Evolutionary conservation across 2,797 vertebrate species (phyloP).

Genomic region (Oceanodroma leucorhoa): DNA sequence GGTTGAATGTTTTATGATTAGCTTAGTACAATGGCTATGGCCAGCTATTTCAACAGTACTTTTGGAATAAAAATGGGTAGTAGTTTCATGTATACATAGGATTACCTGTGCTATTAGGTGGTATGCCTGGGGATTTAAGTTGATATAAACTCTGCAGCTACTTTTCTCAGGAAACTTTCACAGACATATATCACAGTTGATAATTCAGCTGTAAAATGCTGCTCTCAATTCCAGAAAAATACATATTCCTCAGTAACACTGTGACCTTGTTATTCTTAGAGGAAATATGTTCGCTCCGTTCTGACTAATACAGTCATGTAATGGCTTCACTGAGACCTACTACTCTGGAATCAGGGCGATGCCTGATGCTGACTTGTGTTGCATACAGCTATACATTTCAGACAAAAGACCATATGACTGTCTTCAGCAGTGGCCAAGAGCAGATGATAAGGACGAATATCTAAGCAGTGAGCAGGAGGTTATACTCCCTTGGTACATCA

Average conservation of each 20-base stretch:
- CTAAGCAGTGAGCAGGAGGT: not conserved
- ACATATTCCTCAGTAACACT: not conserved
- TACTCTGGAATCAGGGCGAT: not conserved
- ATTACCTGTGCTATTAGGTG: not conserved
- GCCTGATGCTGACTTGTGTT: not conserved
- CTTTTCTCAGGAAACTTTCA: not conserved
- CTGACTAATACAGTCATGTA: not conserved
- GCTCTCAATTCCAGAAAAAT: not conserved
- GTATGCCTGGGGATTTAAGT: not conserved
- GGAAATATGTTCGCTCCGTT: not conserved
- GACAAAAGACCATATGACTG: not conserved
- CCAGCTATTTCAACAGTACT: not conserved
- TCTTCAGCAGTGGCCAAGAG: not conserved
- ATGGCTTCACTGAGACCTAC: not conserved
- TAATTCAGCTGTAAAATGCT: not conserved
- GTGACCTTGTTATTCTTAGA: not conserved
- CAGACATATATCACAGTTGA: not conserved
- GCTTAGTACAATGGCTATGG: not conserved
- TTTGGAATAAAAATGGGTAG: not conserved
- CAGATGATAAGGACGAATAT: not conserved
- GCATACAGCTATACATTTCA: not conserved
- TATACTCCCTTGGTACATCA: not conserved
- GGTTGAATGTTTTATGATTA: not conserved
- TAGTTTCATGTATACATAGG: not conserved
- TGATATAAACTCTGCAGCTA: not conserved